Evolutionary conservation across 2,113 vertebrate species (phyloP).

Genomic region (Bos javanicus): DNA sequence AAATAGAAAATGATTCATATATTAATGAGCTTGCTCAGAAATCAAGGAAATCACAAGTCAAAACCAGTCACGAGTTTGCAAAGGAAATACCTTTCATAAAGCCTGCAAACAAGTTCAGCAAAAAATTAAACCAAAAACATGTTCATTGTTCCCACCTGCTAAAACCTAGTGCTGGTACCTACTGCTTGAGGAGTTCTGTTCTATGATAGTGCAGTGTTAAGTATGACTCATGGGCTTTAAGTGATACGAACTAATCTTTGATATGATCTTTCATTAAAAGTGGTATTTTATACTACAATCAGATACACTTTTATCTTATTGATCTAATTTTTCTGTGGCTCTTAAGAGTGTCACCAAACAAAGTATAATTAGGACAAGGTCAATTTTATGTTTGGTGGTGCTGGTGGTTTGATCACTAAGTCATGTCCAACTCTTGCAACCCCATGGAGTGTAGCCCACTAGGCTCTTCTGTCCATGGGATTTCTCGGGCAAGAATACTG

Average conservation of each 20-base stretch:
- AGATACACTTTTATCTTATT: neutral
- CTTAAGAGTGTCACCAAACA: neutral
- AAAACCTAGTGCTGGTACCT: neutral
- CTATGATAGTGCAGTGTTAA: neutral
- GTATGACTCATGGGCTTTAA: neutral
- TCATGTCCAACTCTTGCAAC: neutral
- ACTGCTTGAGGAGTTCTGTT: neutral
- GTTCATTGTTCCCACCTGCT: neutral
- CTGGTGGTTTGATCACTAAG: neutral
- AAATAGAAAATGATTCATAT: neutral
- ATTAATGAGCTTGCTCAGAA: neutral
- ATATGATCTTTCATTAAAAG: neutral
- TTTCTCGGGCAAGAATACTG: neutral
- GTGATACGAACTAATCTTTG: neutral
- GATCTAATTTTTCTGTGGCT: neutral
- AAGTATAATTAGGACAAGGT: neutral
- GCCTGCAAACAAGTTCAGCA: neutral
- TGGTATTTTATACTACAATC: neutral
- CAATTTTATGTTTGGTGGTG: neutral
- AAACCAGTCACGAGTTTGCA: neutral
- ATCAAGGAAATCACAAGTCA: neutral
- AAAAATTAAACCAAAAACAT: neutral
- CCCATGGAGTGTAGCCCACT: neutral
- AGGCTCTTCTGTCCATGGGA: neutral
- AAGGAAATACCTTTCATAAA: constrained; percentile 5